phyloP scores from a whole-genome alignment of 2,888 invertebrate genomes.

The Carabus problematicus region DNA sequence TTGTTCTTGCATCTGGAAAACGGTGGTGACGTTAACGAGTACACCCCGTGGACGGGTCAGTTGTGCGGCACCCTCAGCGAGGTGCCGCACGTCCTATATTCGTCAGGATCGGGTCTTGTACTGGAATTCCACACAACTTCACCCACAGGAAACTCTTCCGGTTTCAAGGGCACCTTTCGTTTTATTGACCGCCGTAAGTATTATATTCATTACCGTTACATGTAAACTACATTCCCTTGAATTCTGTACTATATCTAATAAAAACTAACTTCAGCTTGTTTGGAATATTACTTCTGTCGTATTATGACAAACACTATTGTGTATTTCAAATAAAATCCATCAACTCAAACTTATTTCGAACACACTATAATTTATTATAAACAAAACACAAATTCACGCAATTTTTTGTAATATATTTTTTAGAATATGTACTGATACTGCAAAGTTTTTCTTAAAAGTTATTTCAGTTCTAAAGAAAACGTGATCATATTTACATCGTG shows the following conservation, averaged over 20 bases:
- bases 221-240: background rate
- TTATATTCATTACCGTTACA: background rate
- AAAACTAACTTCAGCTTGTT: no score
- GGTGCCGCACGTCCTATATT: slow-evolving; percentile 76
- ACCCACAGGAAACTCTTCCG: slow-evolving; percentile 66
- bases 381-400: no score
- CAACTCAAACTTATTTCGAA: no score
- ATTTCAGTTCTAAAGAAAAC: no score
- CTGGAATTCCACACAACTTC: slow-evolving; percentile 75
- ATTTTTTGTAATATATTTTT: no score
- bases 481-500: no score
- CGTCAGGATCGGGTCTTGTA: slow-evolving; percentile 75
- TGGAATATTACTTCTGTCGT: no score
- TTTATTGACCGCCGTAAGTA: slow-evolving; percentile 82
- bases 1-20: slow-evolving; percentile 78
- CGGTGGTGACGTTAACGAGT: slow-evolving; percentile 74
- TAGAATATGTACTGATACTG: no score
- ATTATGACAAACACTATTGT: no score
- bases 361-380: no score
- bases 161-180: slow-evolving; percentile 78
- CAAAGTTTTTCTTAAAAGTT: no score
- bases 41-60: slow-evolving; percentile 76
- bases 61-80: slow-evolving; percentile 75
- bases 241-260: background rate
- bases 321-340: no score